phyloP scores from a whole-genome alignment of 2,113 vertebrate species.

The Tiliqua scincoides region DNA sequence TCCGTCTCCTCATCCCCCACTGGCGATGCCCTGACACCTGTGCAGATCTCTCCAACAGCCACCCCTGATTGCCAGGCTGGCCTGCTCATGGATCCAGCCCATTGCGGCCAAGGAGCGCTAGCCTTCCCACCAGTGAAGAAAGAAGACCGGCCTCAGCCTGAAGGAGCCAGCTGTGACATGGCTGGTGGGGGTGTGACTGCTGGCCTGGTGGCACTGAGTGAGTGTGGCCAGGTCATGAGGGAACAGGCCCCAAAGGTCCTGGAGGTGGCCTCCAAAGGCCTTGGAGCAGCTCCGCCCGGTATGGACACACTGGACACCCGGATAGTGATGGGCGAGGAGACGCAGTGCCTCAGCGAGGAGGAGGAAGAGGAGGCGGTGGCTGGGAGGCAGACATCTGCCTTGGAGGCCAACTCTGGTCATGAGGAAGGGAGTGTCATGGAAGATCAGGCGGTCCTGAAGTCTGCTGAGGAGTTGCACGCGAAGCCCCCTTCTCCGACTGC shows the following conservation, averaged over 20 bases:
- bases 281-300: not conserved
- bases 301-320: conserved; percentile 79
- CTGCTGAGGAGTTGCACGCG: not conserved
- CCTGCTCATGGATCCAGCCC: conserved; percentile 71
- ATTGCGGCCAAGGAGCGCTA: conserved; percentile 61
- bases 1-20: conserved; percentile 79
- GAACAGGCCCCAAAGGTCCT: conserved; percentile 62
- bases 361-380: conserved; percentile 58
- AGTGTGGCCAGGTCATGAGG: conserved; percentile 68
- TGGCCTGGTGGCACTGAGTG: conserved; percentile 47
- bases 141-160: conserved; percentile 85
- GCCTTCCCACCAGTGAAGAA: conserved; percentile 65
- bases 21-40: conserved; percentile 78
- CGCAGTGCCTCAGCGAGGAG: conserved; percentile 70
- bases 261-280: conserved; percentile 49
- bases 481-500: not conserved
- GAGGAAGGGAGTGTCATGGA: not conserved
- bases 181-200: conserved; percentile 50
- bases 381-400: not conserved
- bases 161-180: conserved; percentile 84
- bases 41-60: conserved; percentile 73
- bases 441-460: not conserved
- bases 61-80: conserved; percentile 57
- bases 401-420: not conserved
- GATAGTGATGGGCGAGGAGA: conserved; percentile 93